Percentiles rank a stretch among this genome's conserved stretches.
phyloP scores from a whole-genome alignment of 2,888 invertebrate species.

The Brachypalpus laphriformis region DNA sequence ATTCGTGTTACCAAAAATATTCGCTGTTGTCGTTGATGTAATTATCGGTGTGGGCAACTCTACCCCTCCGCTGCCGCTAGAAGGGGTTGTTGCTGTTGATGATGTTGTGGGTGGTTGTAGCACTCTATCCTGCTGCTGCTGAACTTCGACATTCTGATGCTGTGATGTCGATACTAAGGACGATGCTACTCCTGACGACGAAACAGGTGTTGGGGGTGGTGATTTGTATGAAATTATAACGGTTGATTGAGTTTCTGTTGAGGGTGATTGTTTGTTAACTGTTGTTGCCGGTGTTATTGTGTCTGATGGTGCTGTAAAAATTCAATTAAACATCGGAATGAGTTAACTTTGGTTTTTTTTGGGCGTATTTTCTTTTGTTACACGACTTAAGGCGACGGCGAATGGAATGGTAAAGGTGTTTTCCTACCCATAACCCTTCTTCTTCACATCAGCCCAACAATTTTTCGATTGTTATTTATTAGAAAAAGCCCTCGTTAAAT shows the following conservation, averaged over 20 bases:
- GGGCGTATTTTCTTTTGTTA: constrained; percentile 1
- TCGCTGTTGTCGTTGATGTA: constrained; percentile 66
- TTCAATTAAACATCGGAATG: constrained; percentile 65
- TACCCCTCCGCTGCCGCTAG: not conserved
- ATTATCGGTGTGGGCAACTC: constrained; percentile 63
- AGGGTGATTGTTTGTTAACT: constrained; percentile 75
- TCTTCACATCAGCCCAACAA: not conserved
- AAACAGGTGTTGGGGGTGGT: constrained; percentile 81
- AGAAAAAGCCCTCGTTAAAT: not conserved
- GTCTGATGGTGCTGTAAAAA: constrained; percentile 76
- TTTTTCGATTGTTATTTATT: not conserved
- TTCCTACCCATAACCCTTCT: not conserved
- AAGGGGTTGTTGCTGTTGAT: constrained; percentile 41
- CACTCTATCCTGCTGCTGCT: constrained; percentile 24
- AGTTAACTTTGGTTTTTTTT: constrained; percentile 41
- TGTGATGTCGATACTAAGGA: constrained; percentile 30
- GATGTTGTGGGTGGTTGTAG: constrained; percentile 1
- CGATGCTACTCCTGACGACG: constrained; percentile 62
- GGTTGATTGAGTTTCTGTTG: constrained; percentile 82
- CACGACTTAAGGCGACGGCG: not conserved
- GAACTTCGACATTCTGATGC: constrained; percentile 61
- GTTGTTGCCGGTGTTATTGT: constrained; percentile 75
- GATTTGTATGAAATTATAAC: constrained; percentile 83
- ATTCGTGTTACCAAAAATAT: constrained; percentile 75
- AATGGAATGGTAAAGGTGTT: not conserved